Conservation (phyloP, 2,888 invertebrate species). For the Bursaphelenchus okinawaensis region DNA sequence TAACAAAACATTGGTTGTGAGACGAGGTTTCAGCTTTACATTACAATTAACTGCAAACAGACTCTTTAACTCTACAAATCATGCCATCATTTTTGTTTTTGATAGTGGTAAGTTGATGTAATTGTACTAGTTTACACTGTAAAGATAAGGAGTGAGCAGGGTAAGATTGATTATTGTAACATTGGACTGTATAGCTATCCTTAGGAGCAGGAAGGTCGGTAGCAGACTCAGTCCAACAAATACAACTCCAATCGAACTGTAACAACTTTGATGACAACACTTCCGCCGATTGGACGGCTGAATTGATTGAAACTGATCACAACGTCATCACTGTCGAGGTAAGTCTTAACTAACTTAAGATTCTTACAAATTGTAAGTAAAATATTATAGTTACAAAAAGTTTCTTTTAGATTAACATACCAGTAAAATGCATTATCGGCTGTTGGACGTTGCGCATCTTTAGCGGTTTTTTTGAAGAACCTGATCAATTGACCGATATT, state of each 20-base stretch:
- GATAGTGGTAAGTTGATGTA: too few relatives aligned
- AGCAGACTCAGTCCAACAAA: neutral
- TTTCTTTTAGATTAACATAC: slow-evolving; percentile 4
- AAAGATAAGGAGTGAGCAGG: neutral
- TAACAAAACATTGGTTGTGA: slow-evolving; percentile 9
- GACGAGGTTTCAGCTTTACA: slow-evolving; percentile 14
- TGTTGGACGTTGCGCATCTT: slow-evolving; percentile 12
- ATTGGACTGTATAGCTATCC: too few relatives aligned
- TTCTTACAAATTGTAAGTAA: neutral
- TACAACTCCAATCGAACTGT: neutral
- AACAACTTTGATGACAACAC: too few relatives aligned
- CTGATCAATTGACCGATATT: neutral
- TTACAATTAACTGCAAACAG: neutral
- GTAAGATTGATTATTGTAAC: too few relatives aligned
- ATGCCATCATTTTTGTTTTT: slow-evolving; percentile 7
- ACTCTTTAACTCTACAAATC: neutral
- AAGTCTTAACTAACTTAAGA: neutral
- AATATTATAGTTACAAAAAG: neutral
- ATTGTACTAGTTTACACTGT: too few relatives aligned
- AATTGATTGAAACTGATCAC: slow-evolving; percentile 1
- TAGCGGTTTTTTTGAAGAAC: neutral
- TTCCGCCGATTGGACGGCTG: slow-evolving; percentile 6
- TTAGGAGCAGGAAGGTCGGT: neutral
- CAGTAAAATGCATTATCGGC: slow-evolving; percentile 9
- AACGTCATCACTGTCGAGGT: slow-evolving; percentile 8